These are phyloP conservation scores for Oeneis ivallda DNA, from an alignment of 2,888 invertebrate species.

Conservation along the genomic window DNA sequence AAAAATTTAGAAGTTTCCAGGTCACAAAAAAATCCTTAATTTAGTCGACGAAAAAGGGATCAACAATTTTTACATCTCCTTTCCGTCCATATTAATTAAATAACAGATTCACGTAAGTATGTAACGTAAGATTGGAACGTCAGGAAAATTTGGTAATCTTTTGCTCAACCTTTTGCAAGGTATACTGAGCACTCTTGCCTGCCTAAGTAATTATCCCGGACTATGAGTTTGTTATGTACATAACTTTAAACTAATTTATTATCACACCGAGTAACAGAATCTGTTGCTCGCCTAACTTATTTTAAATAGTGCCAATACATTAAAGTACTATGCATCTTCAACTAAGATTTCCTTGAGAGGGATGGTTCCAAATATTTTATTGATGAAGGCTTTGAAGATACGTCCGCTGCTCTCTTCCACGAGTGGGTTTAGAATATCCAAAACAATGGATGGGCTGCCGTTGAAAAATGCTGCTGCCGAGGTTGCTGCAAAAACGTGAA, in stretches of 20 bases:
- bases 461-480: constrained; percentile 87
- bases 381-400: constrained; percentile 81
- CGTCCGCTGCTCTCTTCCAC: constrained; percentile 85
- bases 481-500: constrained; percentile 73
- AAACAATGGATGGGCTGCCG: constrained; percentile 83
- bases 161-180: no score
- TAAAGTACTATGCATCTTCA: constrained; percentile 46
- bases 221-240: not conserved
- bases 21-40: no score
- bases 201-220: no score
- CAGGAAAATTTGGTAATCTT: no score
- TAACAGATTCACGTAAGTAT: no score
- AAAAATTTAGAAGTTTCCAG: no score
- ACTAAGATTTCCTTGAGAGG: constrained; percentile 82
- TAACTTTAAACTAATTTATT: constrained; percentile 11
- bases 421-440: constrained; percentile 86
- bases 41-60: no score
- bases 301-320: not conserved
- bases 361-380: constrained; percentile 81
- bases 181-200: no score
- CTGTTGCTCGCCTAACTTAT: not conserved
- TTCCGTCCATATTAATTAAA: no score
- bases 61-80: no score
- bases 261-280: constrained; percentile 8
- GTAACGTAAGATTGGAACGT: no score